Percentiles rank a stretch among this genome's conserved stretches.
Conservation (phyloP, 2,797 vertebrate genomes). For the Psittacula echo region DNA sequence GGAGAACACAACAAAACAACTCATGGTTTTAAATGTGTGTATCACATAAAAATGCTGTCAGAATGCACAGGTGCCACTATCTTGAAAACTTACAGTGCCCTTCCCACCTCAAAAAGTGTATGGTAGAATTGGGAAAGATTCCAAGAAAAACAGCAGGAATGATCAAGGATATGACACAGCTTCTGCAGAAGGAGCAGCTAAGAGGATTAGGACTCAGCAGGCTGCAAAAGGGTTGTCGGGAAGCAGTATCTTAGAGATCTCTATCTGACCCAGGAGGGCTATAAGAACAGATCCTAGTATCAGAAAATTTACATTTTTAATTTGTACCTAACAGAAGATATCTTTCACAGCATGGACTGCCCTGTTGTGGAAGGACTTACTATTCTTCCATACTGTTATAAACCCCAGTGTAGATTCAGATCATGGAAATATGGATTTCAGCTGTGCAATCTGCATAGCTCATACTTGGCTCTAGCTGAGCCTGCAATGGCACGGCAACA, state of each 20-base stretch:
- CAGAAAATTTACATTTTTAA: not conserved
- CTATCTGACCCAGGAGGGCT: not conserved
- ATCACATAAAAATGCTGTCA: not conserved
- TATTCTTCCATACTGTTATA: not conserved
- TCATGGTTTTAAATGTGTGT: fast-evolving
- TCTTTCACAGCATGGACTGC: not conserved
- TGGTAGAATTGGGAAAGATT: not conserved
- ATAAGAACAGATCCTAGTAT: not conserved
- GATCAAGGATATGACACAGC: not conserved
- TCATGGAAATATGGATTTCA: not conserved
- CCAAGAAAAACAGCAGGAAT: not conserved
- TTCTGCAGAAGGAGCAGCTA: not conserved
- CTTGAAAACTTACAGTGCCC: not conserved
- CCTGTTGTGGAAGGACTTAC: not conserved
- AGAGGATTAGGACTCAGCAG: not conserved
- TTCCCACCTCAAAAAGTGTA: not conserved
- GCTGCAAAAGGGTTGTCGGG: not conserved
- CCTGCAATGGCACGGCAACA: not conserved
- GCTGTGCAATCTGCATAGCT: not conserved
- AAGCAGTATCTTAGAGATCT: not conserved
- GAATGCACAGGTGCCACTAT: not conserved
- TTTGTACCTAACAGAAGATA: not conserved
- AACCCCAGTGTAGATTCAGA: not conserved
- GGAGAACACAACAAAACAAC: not conserved
- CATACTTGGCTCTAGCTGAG: not conserved